A percentile compares a stretch with the other conserved stretches of the same genome.
These are phyloP conservation scores for Muscicapa comitata DNA, from an alignment of 2,797 vertebrate species.

Conservation along the genomic window DNA sequence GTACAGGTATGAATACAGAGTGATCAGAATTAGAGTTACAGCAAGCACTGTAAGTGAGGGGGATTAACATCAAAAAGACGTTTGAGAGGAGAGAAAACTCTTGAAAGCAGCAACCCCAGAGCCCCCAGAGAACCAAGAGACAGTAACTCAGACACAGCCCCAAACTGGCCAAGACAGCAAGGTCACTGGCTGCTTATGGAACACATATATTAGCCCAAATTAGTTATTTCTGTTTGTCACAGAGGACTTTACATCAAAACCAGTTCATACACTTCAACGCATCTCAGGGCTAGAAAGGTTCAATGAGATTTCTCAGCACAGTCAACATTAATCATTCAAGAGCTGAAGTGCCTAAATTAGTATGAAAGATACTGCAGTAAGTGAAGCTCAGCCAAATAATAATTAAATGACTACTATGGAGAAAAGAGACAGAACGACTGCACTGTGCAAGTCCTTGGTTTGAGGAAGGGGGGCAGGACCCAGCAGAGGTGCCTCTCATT, in stretches of 20 bases:
- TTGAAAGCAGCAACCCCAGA: neutral
- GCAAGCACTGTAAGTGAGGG: neutral
- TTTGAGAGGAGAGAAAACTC: neutral
- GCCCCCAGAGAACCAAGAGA: neutral
- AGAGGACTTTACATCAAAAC: neutral
- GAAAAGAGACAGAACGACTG: neutral
- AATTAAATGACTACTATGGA: neutral
- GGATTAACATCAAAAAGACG: neutral
- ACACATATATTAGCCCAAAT: neutral
- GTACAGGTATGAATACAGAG: neutral
- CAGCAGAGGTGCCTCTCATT: neutral
- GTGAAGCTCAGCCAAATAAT: conserved; percentile 2
- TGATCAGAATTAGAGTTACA: neutral
- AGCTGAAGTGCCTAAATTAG: conserved; percentile 7
- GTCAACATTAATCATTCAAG: conserved; percentile 29
- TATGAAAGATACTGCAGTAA: conserved; percentile 6
- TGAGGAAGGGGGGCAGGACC: neutral
- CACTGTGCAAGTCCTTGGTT: neutral
- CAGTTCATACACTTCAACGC: neutral
- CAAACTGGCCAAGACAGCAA: neutral
- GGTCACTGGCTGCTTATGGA: neutral
- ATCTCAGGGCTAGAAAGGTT: neutral
- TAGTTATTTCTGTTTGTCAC: neutral
- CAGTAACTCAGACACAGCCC: neutral
- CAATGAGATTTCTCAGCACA: neutral